A percentile compares a stretch with the other conserved stretches of the same genome.
Conservation (phyloP, 1,140 invertebrate species). For the Tribolium madens region DNA sequence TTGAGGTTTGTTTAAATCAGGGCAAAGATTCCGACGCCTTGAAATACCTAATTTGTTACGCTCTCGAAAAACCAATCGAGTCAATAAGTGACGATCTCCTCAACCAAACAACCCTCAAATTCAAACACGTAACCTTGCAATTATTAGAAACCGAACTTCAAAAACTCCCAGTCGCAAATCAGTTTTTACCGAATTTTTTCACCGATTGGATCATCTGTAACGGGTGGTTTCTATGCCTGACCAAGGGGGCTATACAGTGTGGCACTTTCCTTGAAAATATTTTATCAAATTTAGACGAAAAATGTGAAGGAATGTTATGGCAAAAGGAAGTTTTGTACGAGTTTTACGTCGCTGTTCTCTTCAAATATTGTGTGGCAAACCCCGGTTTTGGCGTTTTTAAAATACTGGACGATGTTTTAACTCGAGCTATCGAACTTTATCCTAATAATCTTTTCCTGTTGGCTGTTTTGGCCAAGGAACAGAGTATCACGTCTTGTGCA, state of each 20-base stretch:
- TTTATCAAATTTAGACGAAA: constrained; percentile 54
- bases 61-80: constrained; percentile 49
- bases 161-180: constrained; percentile 53
- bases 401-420: constrained; percentile 60
- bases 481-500: constrained; percentile 57
- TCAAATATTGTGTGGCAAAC: constrained; percentile 62
- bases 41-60: constrained; percentile 56
- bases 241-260: constrained; percentile 60
- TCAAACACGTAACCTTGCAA: constrained; percentile 59
- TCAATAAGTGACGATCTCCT: constrained; percentile 50
- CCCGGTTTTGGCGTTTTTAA: constrained; percentile 55
- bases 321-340: constrained; percentile 68
- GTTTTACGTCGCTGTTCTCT: constrained; percentile 65
- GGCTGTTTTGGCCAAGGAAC: constrained; percentile 60
- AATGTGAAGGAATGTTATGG: constrained; percentile 51
- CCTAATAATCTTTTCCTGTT: constrained; percentile 72
- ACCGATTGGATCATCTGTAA: constrained; percentile 71
- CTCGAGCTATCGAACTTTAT: constrained; percentile 66
- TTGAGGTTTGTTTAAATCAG: constrained; percentile 64
- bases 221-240: constrained; percentile 68
- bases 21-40: constrained; percentile 51
- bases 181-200: constrained; percentile 68
- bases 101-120: constrained; percentile 58
- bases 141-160: constrained; percentile 49
- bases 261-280: constrained; percentile 62